Evolutionary conservation across 2,113 vertebrate genomes (phyloP), one percentile per base, ranked within the genome.

Genomic region (Alligator mississippiensis): DNA sequence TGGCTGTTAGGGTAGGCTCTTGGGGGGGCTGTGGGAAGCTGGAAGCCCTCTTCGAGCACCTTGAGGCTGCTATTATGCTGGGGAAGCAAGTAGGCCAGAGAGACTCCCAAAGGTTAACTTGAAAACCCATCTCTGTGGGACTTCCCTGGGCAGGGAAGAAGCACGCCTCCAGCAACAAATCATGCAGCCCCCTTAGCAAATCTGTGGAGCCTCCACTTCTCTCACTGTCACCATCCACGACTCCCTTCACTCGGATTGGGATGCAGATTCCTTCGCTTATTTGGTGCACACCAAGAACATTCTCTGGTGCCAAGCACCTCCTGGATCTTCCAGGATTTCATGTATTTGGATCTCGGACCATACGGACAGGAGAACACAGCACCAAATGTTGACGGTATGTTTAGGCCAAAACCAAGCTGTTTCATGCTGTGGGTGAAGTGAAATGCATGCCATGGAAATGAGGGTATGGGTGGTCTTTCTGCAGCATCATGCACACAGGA

Each of bases 371-470:
- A 74, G 79, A 90, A 93, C 0, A 82, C 60, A 91, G 94, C 95
- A 94, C 95, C 92, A 94, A 95, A 92, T 95, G 94, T 95, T 96
- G 82, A 93, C 4, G 25, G 94, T 94, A 93, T 93, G 96, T 97
- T 88, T 70, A 93, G 92, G 95, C 93, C 91, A 90, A 93, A 91
- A 91, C 74, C 94, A 95, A 96, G 93, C 83, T 96, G 94, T 91
- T 86, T 1, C 1, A 9, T 0, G 24, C 38, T 1, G 57, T 0
- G 0, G 89, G 83, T 55, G 21, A 90, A 19, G 8, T 60, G 27
- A 89, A 3, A 27, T 70, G 93, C 91, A 94, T 34, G 90, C 91
- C 0, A 2, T 38, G 17, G 87, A 16, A 66, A 80, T 72, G 88
- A 77, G 66, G 81, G 85, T 70, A 3, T 54, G 84, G 77, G 14